Evolutionary conservation across 1,140 invertebrate species (phyloP), one percentile per base, ranked within the genome.

Genomic region (Lasioglossum baleicum): DNA sequence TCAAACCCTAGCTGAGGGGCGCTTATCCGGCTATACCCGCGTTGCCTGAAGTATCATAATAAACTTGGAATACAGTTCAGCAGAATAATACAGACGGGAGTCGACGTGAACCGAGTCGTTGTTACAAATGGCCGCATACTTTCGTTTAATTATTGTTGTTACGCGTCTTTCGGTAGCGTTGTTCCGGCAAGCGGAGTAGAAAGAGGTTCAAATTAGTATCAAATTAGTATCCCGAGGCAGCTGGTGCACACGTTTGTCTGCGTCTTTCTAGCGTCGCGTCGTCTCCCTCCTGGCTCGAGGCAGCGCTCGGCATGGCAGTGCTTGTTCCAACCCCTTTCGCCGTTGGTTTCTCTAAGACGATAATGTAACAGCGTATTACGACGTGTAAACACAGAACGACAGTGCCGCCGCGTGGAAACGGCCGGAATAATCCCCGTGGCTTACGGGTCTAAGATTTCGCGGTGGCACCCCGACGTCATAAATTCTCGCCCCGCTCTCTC

Each of bases 301-400:
- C 58, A 15, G 22, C 42, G 15, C 22, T 15, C 10, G 35, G 17
- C n/a, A 2, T 2, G 35, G 17, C n/a, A 2, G 7, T 13, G 58
- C 58, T 22, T 4, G 20, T 4, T 31, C 17, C 17, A 6, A 6
- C 56, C 56, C 42, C 4, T 35, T 72, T 13, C 56, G 40, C 56
- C 44, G 10, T 11, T 1, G 44, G 44, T 48, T 48, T 48, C 40
- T 1, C 17, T 42, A 13, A 48, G 58, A 48, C 71, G 71, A 73
- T 63, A 63, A 73, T 26, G 70, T 63, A 63, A 61, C 70, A 61
- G n/a, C 58, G 70, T 48, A 35, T 63, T 48, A 63, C 56, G 70
- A 72, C 70, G 70, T 61, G 58, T 73, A 63, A 73, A 73, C 58
- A 63, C 70, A 61, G 10, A 72, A 72, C 42, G 71, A 63, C 58